A percentile compares a stretch with the other conserved stretches of the same genome.
These are phyloP conservation scores for Mesitornis unicolor DNA, from an alignment of 2,113 vertebrate species.

Conservation along the genomic window DNA sequence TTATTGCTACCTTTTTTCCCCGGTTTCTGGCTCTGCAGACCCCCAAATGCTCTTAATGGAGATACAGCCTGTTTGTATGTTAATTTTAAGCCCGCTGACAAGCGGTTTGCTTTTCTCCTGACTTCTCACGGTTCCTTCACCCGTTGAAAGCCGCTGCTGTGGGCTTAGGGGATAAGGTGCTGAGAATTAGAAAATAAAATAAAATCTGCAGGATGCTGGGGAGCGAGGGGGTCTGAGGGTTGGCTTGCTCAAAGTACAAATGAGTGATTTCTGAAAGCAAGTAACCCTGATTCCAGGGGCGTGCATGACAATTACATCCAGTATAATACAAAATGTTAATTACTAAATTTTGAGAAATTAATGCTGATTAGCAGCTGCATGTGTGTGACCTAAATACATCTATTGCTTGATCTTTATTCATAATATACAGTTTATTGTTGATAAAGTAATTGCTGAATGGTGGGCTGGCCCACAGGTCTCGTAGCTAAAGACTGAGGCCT, in stretches of 20 bases:
- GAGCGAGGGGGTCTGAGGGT: not conserved
- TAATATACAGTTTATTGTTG: conserved; percentile 43
- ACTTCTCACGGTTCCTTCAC: not conserved
- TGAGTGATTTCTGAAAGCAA: not conserved
- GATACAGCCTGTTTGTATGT: not conserved
- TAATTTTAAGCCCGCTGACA: conserved; percentile 48
- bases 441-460: not conserved
- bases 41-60: conserved; percentile 11
- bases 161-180: conserved; percentile 54
- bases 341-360: conserved; percentile 52
- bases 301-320: conserved; percentile 28
- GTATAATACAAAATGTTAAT: conserved; percentile 54
- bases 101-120: conserved; percentile 41
- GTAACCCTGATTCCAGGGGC: not conserved
- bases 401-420: conserved; percentile 47
- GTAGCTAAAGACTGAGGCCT: not conserved
- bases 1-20: not conserved
- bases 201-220: conserved; percentile 25
- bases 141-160: not conserved
- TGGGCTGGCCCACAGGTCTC: not conserved
- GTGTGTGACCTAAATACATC: conserved; percentile 59
- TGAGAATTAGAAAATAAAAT: conserved; percentile 33
- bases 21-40: not conserved
- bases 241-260: not conserved
- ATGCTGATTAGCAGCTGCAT: conserved; percentile 48